Percentiles rank a stretch among this genome's conserved stretches.
Evolutionary conservation across 2,797 vertebrate genomes (phyloP).

Genomic region (Acropternis orthonyx): DNA sequence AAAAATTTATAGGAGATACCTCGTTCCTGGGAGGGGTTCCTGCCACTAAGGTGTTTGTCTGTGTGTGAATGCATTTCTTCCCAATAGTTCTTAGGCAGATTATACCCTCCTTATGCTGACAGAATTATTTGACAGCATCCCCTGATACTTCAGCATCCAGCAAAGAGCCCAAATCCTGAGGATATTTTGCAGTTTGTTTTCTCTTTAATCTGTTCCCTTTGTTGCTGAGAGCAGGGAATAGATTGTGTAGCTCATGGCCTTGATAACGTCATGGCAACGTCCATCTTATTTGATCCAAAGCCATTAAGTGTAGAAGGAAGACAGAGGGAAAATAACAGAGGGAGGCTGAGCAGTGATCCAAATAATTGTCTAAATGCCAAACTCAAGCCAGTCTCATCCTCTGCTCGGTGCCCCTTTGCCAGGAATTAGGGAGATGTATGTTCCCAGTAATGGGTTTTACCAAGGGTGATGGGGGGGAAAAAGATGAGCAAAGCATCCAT

Average conservation of each 20-base stretch:
- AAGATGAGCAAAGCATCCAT: not conserved
- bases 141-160: not conserved
- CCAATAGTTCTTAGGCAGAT: not conserved
- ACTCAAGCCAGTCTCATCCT: not conserved
- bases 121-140: conserved; percentile 46
- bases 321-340: not conserved
- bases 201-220: conserved; percentile 1
- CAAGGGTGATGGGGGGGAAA: not conserved
- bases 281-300: not conserved
- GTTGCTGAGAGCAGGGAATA: not conserved
- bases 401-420: not conserved
- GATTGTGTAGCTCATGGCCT: conserved; percentile 15
- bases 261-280: not conserved
- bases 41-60: not conserved
- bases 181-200: conserved; percentile 11
- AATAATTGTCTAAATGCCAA: not conserved
- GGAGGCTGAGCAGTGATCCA: not conserved
- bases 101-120: not conserved
- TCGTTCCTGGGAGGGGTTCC: not conserved
- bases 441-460: not conserved
- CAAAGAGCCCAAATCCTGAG: not conserved
- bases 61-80: not conserved
- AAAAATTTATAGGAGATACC: not conserved
- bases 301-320: not conserved
- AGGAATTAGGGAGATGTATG: not conserved